These are phyloP conservation scores for Drosophila busckii DNA, from an alignment of 1,140 invertebrate genomes.

Conservation along the genomic window DNA sequence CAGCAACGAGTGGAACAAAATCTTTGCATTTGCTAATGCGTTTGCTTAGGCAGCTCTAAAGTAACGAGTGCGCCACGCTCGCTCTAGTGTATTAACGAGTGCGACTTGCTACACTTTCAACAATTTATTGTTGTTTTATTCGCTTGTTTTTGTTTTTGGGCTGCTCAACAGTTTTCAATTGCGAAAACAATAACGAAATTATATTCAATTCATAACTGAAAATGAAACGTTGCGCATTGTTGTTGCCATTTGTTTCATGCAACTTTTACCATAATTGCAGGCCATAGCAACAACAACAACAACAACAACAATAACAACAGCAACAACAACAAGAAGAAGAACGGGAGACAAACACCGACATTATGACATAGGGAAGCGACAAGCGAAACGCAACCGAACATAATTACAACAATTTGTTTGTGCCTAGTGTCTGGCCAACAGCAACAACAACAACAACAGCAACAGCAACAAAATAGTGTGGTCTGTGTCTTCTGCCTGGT, in stretches of 20 bases:
- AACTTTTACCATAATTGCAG: conserved; percentile 76
- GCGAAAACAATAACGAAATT: conserved; percentile 43
- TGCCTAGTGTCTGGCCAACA: conserved; percentile 69
- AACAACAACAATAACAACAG: conserved; percentile 57
- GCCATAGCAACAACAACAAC: conserved; percentile 21
- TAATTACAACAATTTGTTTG: conserved; percentile 78
- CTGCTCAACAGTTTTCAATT: conserved; percentile 19
- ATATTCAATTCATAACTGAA: conserved; percentile 66
- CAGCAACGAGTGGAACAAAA: too few species aligned
- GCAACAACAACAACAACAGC: conserved; percentile 31
- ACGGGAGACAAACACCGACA: conserved; percentile 38
- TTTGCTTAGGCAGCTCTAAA: too few species aligned
- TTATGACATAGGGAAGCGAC: conserved; percentile 74
- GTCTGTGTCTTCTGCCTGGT: too few species aligned
- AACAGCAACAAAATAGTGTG: conserved; percentile 12
- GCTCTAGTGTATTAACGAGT: conserved; percentile 2
- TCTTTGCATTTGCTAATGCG: too few species aligned
- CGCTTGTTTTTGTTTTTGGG: background rate
- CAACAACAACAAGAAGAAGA: conserved; percentile 14
- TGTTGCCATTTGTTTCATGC: conserved; percentile 52
- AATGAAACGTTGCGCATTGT: conserved; percentile 61
- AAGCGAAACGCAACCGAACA: conserved; percentile 71
- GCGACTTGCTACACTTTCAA: background rate
- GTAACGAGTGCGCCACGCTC: too few species aligned
- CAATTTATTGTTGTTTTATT: background rate